Evolutionary conservation across 2,113 vertebrate species (phyloP), one percentile per base, ranked within the genome.

Genomic region (Myotis yumanensis): DNA sequence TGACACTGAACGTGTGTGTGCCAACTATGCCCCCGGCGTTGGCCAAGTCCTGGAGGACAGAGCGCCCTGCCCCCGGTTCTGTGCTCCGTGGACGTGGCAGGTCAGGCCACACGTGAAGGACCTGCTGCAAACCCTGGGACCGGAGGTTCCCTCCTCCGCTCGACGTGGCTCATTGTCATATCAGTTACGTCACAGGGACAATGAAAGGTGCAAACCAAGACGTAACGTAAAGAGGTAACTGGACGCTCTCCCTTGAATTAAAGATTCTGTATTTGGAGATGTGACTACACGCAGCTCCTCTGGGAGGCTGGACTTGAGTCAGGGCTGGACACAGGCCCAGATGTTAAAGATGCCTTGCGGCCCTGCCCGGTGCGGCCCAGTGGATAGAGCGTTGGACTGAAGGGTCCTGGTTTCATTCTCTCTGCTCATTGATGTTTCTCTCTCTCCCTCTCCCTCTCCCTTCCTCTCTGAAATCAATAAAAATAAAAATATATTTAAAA

Each of bases 11-110:
- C 2, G 3, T 3, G 11, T 28, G 25, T 0, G 3, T 22, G 5
- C 0, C 3, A 1, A 9, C 0, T 6, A 0, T 6, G 1, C 10
- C 0, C 3, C 20, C 1, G 52, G n/a, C 2, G 0, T 4, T 2
- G 73, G 46, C 69, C 18, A 9, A 7, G 18, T 2, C 22, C 73
- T 9, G 3, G 10, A 9, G n/a, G 12, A n/a, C 25, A 17, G 37
- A 28, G 46, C 48, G 3, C 22, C 4, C 32, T 2, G 4, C 7
- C 35, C 40, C 22, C 5, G 5, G 11, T 7, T 18, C 72, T 6
- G 10, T 11, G 23, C 17, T 30, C 17, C 1, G 0, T 0, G 14
- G 57, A 2, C 7, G 0, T 2, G 16, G 9, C 8, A 18, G 25
- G 7, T 11, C 28, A 0, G 2, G 7, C 32, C 2, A 7, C 28